A percentile compares a stretch with the other conserved stretches of the same genome.
phyloP scores from a whole-genome alignment of 2,888 invertebrate genomes.

The Drosophila borborema region DNA sequence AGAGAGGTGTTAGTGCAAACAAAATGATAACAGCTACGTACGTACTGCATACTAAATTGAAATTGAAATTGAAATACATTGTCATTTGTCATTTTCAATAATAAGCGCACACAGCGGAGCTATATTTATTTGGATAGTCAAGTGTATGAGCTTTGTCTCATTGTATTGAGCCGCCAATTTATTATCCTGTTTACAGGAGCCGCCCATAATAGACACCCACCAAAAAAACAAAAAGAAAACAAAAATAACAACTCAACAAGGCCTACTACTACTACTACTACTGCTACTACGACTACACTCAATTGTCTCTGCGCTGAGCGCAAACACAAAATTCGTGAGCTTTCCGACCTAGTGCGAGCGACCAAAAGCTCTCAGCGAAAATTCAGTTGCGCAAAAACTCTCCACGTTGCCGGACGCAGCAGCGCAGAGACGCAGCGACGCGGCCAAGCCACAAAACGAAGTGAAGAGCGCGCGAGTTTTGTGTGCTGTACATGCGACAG shows the following conservation, averaged over 20 bases:
- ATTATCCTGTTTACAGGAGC: slow-evolving; percentile 34
- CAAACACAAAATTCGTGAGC: slow-evolving; percentile 42
- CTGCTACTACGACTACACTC: slow-evolving; percentile 28
- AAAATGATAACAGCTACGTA: background rate
- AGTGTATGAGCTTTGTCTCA: slow-evolving; percentile 35
- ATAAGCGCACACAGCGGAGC: background rate
- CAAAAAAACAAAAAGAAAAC: background rate
- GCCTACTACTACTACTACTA: slow-evolving; percentile 4
- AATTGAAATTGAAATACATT: background rate
- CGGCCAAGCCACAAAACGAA: slow-evolving; percentile 14
- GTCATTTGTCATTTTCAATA: slow-evolving; percentile 3
- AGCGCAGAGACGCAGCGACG: slow-evolving; percentile 38
- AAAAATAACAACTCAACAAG: slow-evolving; percentile 34
- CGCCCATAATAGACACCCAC: slow-evolving; percentile 11
- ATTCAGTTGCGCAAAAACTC: slow-evolving; percentile 74
- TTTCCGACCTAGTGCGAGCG: slow-evolving; percentile 39
- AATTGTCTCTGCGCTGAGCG: slow-evolving; percentile 33
- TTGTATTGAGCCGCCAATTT: slow-evolving; percentile 28
- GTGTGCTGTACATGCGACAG: slow-evolving; percentile 23
- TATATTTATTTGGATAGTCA: slow-evolving; percentile 24
- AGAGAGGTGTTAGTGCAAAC: background rate
- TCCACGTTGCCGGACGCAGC: slow-evolving; percentile 63
- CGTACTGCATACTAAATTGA: background rate
- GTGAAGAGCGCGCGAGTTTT: slow-evolving; percentile 27
- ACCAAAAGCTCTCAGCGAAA: slow-evolving; percentile 58